Evolutionary conservation across 2,797 vertebrate species (phyloP).

Genomic region (Iguana delicatissima): DNA sequence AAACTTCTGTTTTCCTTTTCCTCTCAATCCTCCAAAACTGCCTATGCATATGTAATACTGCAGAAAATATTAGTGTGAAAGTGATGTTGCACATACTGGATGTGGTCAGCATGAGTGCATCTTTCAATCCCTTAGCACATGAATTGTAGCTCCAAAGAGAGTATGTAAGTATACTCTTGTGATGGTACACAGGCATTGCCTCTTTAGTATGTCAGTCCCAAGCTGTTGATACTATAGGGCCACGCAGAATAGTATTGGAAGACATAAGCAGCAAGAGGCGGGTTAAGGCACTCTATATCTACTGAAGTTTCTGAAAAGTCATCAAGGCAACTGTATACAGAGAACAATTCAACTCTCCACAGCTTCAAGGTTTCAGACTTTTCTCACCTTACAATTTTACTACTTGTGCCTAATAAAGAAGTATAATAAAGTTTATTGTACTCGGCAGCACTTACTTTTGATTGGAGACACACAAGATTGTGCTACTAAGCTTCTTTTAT

Average conservation of each 20-base stretch:
- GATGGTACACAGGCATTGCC: background rate
- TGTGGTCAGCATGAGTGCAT: background rate
- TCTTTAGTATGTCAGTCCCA: background rate
- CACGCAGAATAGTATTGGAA: background rate
- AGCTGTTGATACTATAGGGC: background rate
- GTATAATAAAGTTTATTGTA: background rate
- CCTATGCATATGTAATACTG: background rate
- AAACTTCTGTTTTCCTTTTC: background rate
- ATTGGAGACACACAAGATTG: background rate
- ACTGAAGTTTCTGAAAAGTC: background rate
- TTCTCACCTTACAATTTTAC: background rate
- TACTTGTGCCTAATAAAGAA: background rate
- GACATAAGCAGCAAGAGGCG: background rate
- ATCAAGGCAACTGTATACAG: background rate
- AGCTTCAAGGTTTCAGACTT: background rate
- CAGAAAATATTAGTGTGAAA: background rate
- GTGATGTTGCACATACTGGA: background rate
- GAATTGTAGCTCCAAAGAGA: background rate
- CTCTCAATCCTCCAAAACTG: background rate
- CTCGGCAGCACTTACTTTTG: background rate
- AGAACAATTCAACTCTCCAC: background rate
- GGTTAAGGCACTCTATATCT: background rate
- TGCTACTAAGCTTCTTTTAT: background rate
- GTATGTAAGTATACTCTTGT: background rate
- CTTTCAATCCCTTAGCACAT: no score